Percentiles rank a stretch among this genome's conserved stretches.
Conservation (phyloP, 2,113 vertebrate genomes). For the Phaethon lepturus region DNA sequence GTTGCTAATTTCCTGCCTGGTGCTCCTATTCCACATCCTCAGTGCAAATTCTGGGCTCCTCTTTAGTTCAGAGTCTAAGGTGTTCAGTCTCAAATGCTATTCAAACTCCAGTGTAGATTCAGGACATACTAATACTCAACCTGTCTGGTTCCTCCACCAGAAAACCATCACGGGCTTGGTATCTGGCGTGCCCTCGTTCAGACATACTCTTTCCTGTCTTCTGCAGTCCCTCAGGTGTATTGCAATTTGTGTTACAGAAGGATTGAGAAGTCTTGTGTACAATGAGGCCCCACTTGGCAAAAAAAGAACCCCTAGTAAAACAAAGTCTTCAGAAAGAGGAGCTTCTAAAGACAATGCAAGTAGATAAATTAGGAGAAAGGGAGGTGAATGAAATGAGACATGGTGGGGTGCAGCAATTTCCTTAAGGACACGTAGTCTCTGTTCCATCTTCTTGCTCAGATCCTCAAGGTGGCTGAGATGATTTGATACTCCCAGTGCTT, state of each 20-base stretch:
- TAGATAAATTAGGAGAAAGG: neutral
- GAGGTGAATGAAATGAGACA: neutral
- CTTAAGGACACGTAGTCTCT: neutral
- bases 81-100: rapidly evolving
- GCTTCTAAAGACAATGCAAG: neutral
- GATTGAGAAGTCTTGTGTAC: neutral
- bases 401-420: neutral
- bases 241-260: neutral
- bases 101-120: neutral
- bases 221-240: neutral
- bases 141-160: neutral
- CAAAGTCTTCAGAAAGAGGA: neutral
- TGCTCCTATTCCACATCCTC: neutral
- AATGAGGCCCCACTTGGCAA: neutral
- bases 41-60: neutral
- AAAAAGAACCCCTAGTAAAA: neutral
- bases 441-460: neutral
- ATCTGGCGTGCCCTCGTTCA: rapidly evolving
- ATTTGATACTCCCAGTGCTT: neutral
- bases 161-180: neutral
- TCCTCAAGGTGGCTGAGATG: neutral
- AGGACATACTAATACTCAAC: neutral
- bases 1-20: neutral
- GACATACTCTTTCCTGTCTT: neutral
- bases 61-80: neutral